phyloP scores from a whole-genome alignment of 1,140 invertebrate species.

The Globodera rostochiensis region DNA sequence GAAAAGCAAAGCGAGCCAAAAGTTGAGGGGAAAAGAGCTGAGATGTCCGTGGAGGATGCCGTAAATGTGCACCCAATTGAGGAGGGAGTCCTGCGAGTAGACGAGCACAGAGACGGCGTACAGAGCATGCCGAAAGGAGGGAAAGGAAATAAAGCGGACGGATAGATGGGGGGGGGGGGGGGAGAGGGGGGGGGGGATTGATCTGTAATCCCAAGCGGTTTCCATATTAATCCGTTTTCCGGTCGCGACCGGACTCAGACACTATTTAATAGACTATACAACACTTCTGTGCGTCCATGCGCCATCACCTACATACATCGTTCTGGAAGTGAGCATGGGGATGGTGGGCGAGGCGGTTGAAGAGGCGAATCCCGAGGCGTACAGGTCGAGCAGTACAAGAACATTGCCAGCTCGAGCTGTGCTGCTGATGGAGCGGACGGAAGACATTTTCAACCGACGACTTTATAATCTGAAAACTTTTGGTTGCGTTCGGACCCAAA shows the following conservation, averaged over 20 bases:
- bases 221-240: too few species aligned
- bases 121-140: constrained; percentile 51
- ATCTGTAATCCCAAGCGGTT: too few species aligned
- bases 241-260: too few species aligned
- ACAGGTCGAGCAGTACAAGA: constrained; percentile 58
- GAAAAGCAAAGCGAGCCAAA: constrained; percentile 58
- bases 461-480: too few species aligned
- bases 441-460: background rate
- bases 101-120: constrained; percentile 61
- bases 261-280: too few species aligned
- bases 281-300: background rate
- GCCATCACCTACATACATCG: constrained; percentile 27
- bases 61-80: constrained; percentile 62
- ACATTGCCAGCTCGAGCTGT: constrained; percentile 51
- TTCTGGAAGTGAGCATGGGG: constrained; percentile 58
- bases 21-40: constrained; percentile 58
- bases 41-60: constrained; percentile 48
- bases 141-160: background rate
- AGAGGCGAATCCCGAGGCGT: constrained; percentile 60
- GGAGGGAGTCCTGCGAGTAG: constrained; percentile 55
- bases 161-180: background rate
- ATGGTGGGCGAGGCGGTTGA: constrained; percentile 46
- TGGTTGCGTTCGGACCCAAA: too few species aligned
- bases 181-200: background rate
- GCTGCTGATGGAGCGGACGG: constrained; percentile 22